These are phyloP conservation scores for Macropus fuliginosus DNA, from an alignment of 2,797 vertebrate genomes.

Conservation along the genomic window DNA sequence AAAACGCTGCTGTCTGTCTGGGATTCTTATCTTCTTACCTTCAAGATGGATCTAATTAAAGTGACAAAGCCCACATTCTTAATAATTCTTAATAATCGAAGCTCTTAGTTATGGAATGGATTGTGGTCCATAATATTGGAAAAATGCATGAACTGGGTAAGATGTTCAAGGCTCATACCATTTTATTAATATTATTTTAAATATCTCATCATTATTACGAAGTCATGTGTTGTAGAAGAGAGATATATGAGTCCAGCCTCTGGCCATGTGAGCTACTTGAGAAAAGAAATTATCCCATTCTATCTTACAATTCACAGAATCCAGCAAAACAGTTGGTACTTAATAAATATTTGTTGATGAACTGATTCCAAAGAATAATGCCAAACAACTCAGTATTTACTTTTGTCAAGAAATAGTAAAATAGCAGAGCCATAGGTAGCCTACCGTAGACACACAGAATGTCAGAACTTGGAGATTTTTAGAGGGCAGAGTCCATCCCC, in stretches of 20 bases:
- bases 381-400: background rate
- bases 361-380: background rate
- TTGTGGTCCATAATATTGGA: background rate
- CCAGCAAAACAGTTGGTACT: background rate
- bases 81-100: background rate
- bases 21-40: background rate
- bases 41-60: background rate
- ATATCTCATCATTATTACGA: background rate
- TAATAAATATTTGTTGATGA: background rate
- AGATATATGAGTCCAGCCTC: background rate
- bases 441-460: background rate
- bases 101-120: background rate
- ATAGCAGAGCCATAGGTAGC: background rate
- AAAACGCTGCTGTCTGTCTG: background rate
- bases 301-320: background rate
- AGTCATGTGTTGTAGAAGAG: background rate
- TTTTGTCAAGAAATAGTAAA: background rate
- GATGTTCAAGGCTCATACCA: background rate
- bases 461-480: background rate
- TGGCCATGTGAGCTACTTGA: background rate
- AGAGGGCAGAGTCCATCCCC: background rate
- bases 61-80: background rate
- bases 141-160: background rate
- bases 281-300: background rate
- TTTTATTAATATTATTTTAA: background rate